Evolutionary conservation across 2,113 vertebrate genomes (phyloP), one percentile per base, ranked within the genome.

Genomic region (Pseudopipra pipra): DNA sequence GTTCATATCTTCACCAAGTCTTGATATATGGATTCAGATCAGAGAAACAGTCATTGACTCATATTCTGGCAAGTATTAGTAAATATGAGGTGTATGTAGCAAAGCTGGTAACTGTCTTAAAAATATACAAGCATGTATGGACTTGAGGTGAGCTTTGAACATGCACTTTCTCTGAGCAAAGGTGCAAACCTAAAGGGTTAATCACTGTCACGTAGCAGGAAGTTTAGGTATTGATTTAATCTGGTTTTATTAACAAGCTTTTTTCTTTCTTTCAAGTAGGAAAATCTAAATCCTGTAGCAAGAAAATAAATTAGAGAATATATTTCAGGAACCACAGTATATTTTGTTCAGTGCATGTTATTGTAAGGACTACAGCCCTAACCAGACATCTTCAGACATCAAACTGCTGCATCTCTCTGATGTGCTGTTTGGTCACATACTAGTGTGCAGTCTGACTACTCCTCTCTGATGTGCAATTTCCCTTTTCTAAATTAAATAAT

Each of bases 401-500:
- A 92, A 74, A 68, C 83, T 92, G 76, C 47, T 93, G 39, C 39
- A 74, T 78, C 79, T 95, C 76, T 96, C 88, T 81, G 79, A 93
- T 94, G 80, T 92, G 61, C 76, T 11, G 9, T 74, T 90, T 77
- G 54, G 89, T 95, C 47, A 68, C 39, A 2, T 59, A 90, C 63
- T 74, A 55, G 82, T 89, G 91, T 84, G 80, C 80, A 44, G 7
- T 71, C 76, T 85, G 76, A 59, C 68, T 88, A 14, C 41, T 95
- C 16, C 33, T 76, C 72, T 95, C 78, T 94, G 85, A 93, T 86
- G 68, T 88, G 47, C 61, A 81, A 75, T 96, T 95, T 95, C 88
- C 79, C 39, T 90, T 96, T 78, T 59, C 68, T 83, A 92, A 95
- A 91, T 88, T 91, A 88, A 93, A 96, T 94, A 43, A 95, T 80